phyloP scores from a whole-genome alignment of 2,888 invertebrate species.

The Antitype chi region DNA sequence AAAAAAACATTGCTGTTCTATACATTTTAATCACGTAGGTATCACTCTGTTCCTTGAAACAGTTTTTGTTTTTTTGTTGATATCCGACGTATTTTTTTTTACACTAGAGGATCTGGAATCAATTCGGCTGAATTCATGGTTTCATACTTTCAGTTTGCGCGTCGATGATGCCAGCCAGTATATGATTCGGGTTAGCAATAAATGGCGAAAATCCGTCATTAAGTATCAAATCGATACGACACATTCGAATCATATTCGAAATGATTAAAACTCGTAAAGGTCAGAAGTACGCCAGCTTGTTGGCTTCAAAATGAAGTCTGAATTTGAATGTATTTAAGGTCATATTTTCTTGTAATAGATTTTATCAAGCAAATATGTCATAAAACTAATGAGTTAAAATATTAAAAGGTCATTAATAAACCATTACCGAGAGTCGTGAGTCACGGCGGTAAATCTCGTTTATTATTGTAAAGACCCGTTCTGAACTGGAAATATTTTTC shows the following conservation, averaged over 20 bases:
- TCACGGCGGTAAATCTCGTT: slow-evolving; percentile 38
- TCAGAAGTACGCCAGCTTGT: no score
- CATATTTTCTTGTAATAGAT: slow-evolving; percentile 6
- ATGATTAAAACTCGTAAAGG: background rate
- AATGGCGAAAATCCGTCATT: background rate
- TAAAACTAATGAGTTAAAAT: slow-evolving; percentile 19
- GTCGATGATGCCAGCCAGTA: no score
- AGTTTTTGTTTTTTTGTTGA: no score
- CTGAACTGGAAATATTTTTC: slow-evolving; percentile 15
- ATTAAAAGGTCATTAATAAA: slow-evolving; percentile 52
- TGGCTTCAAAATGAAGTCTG: background rate
- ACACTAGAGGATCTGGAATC: no score
- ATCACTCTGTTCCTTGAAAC: no score
- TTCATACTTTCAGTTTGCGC: no score
- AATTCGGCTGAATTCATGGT: no score
- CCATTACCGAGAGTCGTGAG: slow-evolving; percentile 37
- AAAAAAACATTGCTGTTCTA: no score
- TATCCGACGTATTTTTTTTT: no score
- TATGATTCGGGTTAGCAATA: no score
- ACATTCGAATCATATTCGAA: background rate
- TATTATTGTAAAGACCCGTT: background rate
- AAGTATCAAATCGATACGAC: background rate
- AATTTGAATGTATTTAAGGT: slow-evolving; percentile 7
- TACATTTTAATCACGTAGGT: no score
- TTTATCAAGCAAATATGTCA: slow-evolving; percentile 1